phyloP scores from a whole-genome alignment of 1,140 invertebrate species.

The Polypedilum vanderplanki region DNA sequence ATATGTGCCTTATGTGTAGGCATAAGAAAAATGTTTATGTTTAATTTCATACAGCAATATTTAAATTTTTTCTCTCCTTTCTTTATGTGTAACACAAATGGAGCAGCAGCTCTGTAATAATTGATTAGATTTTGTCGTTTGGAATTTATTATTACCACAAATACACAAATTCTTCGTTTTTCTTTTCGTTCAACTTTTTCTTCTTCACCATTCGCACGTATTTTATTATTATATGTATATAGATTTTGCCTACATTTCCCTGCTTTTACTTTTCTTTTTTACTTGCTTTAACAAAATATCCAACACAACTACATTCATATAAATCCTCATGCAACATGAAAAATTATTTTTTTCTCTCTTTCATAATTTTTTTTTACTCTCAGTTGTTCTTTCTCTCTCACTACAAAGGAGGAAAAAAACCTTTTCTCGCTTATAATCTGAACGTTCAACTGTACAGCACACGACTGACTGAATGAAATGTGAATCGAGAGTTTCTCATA shows the following conservation, averaged over 20 bases:
- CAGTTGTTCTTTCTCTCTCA: not conserved
- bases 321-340: constrained; percentile 26
- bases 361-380: not conserved
- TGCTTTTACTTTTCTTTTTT: not conserved
- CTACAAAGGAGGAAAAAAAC: not conserved
- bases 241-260: not conserved
- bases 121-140: not conserved
- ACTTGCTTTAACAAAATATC: not conserved
- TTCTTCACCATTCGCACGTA: not conserved
- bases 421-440: not conserved
- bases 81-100: not conserved
- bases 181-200: not conserved
- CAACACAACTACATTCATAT: constrained; percentile 21
- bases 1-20: too few relatives aligned
- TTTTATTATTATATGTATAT: not conserved
- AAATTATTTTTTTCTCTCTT: not conserved
- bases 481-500: not conserved
- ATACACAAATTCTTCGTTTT: not conserved
- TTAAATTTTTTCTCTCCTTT: not conserved
- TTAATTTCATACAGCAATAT: too few relatives aligned
- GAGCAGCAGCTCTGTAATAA: not conserved
- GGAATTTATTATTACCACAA: constrained; percentile 1
- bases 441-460: constrained; percentile 19
- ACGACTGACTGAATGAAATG: not conserved
- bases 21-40: too few relatives aligned